Percentiles rank a stretch among this genome's conserved stretches.
Evolutionary conservation across 2,888 invertebrate genomes (phyloP).

Genomic region (Tholera decimalis): DNA sequence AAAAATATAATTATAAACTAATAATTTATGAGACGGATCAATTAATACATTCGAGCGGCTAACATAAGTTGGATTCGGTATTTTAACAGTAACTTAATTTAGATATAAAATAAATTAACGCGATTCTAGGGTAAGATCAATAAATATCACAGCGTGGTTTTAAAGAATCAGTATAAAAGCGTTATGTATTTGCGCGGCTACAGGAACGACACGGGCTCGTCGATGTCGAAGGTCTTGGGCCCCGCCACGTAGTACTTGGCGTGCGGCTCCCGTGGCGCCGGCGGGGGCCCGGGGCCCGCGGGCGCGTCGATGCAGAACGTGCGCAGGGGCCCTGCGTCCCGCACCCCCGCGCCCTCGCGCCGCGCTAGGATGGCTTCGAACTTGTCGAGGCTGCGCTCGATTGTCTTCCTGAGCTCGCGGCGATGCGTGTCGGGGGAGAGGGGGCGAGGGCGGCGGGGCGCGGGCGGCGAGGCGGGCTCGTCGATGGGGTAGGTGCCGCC

Average conservation of each 20-base stretch:
- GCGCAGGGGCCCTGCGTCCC: slow-evolving; percentile 24
- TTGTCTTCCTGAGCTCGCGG: slow-evolving; percentile 77
- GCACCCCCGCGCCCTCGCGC: slow-evolving; percentile 57
- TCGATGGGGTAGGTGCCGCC: slow-evolving; percentile 97
- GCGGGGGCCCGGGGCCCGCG: slow-evolving; percentile 35
- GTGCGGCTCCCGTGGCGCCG: slow-evolving; percentile 60
- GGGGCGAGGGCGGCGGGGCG: slow-evolving; percentile 47
- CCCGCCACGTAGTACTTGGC: slow-evolving; percentile 81
- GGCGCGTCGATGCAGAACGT: slow-evolving; percentile 73
- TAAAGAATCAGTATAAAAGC: slow-evolving; percentile 47
- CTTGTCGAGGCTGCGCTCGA: slow-evolving; percentile 88
- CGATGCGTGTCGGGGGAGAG: slow-evolving; percentile 61
- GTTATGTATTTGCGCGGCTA: slow-evolving; percentile 43
- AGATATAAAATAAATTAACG: slow-evolving; percentile 39
- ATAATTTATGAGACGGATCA: slow-evolving; percentile 21
- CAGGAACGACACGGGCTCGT: slow-evolving; percentile 85
- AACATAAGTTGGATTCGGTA: slow-evolving; percentile 30
- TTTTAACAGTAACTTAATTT: slow-evolving; percentile 21
- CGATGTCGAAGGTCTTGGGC: slow-evolving; percentile 91
- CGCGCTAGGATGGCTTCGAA: slow-evolving; percentile 83
- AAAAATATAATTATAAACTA: slow-evolving; percentile 9
- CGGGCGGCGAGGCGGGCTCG: slow-evolving; percentile 87
- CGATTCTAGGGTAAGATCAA: slow-evolving; percentile 52
- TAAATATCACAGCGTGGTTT: slow-evolving; percentile 63
- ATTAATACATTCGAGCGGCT: slow-evolving; percentile 34